Conservation (phyloP, 92 coral and sea anemone genomes). For the Palythoa caribaeorum region DNA sequence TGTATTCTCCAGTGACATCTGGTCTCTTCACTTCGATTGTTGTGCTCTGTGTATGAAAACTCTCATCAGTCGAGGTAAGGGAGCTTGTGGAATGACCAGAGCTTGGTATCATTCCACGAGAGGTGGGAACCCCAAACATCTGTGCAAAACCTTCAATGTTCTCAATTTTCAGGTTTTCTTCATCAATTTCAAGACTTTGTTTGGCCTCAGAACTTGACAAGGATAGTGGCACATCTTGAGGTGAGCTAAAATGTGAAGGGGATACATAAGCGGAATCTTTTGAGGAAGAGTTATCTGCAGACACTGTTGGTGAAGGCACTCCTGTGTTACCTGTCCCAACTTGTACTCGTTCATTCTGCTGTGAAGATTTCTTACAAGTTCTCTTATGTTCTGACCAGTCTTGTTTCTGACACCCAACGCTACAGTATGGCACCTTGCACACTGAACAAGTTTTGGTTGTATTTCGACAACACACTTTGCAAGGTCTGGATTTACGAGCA, state of each 20-base stretch:
- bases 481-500: conserved; percentile 48
- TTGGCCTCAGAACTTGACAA: neutral
- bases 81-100: conserved; percentile 42
- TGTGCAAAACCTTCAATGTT: conserved; percentile 70
- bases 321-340: neutral
- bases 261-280: neutral
- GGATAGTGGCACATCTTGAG: neutral
- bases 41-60: neutral
- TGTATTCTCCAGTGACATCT: neutral
- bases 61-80: conserved; percentile 22
- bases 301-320: neutral
- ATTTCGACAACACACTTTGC: conserved; percentile 76
- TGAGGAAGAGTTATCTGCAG: neutral
- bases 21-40: neutral
- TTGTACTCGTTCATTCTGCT: neutral
- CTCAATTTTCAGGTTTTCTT: conserved; percentile 52
- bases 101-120: neutral
- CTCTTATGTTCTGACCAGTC: conserved; percentile 88
- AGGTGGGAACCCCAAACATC: conserved; percentile 51
- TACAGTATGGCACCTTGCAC: conserved; percentile 93
- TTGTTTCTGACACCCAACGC: conserved; percentile 85
- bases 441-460: conserved; percentile 85
- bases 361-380: conserved; percentile 46
- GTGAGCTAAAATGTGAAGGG: neutral
- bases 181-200: conserved; percentile 23